Base-by-base conservation (phyloP, 1,140 invertebrate species). In the Musca vetustissima region DNA sequence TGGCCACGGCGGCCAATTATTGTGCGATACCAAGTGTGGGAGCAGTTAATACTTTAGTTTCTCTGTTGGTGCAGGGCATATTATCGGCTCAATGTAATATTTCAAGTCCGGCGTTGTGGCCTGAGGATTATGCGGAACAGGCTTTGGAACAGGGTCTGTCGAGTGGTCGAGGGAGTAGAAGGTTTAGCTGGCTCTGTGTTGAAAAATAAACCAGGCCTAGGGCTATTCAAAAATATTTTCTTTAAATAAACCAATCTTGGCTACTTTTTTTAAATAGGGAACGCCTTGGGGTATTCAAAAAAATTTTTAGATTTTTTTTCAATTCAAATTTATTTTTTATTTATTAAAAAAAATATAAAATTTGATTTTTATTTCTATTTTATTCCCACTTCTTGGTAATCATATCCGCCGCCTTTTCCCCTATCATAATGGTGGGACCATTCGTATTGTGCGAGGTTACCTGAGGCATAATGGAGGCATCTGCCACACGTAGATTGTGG, bases 401-500 rank as follows among this genome's bases (percentile, higher is more conserved):
- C 76, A 89, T 85, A 78, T 91, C 90, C 0, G 89, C 83, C 0
- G 84, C 86, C 77, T 90, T 91, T 73, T 92, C 91, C 1, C 85
- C 91, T 21, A 92, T 90, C 90, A 92, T 91, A 68, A 68, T 87
- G 0, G 84, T 83, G 0, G 88, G 87, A 6, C 86, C 83, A 73
- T 90, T 90, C 0, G 87, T 91, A 75, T 92, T 90, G 0, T 86
- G 91, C 0, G 87, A 84, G 32, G 85, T 81, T 11, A 86, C 82
- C 69, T 84, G 82, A 0, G 85, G 85, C 85, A 90, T 91, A 24
- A 92, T 89, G 13, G 90, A 92, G 52, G 90, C 90, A 77, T 93
- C 92, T 0, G 89, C 86, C 0, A 93, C 91, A 72, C 92, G 84
- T n/a, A 93, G 76, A 64, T 87, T 85, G 49, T 85, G 82, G 13